Base-by-base conservation (phyloP, 2,113 vertebrate species). In the Ramphastos sulfuratus region DNA sequence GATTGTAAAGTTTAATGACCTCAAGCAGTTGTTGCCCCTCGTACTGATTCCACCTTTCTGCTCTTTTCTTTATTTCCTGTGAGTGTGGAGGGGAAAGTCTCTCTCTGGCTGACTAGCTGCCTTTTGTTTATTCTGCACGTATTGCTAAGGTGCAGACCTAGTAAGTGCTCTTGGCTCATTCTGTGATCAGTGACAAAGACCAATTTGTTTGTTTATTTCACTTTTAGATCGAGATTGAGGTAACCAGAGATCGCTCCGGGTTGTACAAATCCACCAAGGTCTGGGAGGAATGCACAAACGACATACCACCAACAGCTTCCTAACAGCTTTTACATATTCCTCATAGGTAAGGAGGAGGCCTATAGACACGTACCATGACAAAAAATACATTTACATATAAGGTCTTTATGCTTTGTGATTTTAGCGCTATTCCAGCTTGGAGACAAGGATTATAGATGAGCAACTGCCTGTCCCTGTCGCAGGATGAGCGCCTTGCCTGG, bases 381-480 rank as follows among this genome's bases (percentile, higher is more conserved):
- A 1, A 33, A 37, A 20, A 4, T 0, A 12, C 8, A 17, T 14
- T 10, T 12, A 0, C 4, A 0, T 0, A 7, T 13, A 12, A 28
- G 42, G 19, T 42, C 5, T 30, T 35, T 0, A 9, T 52, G 31
- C 79, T 89, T 93, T 33, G 75, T 83, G 50, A 56, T 70, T 77
- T 17, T 94, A 99, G 98, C 97, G 98, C 98, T 86, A 81, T 98
- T 67, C 98, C 98, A 48, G 94, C 94, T 58, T 99, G 98, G 98
- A 98, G 98, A 96, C 98, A 98, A 96, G 98, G 88, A 54, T 28
- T 98, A 23, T 98, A 98, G 97, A 13, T 27, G 46, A 72, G 46
- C 60, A 6, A 42, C 84, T 60, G 46, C 75, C 67, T 12, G 28
- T 39, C 48, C 10, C 28, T 48, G 39, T 23, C 7, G 39, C 50